A percentile compares a stretch with the other conserved stretches of the same genome.
These are phyloP conservation scores for Euphydryas editha DNA, from an alignment of 2,888 invertebrate species.

Conservation along the genomic window DNA sequence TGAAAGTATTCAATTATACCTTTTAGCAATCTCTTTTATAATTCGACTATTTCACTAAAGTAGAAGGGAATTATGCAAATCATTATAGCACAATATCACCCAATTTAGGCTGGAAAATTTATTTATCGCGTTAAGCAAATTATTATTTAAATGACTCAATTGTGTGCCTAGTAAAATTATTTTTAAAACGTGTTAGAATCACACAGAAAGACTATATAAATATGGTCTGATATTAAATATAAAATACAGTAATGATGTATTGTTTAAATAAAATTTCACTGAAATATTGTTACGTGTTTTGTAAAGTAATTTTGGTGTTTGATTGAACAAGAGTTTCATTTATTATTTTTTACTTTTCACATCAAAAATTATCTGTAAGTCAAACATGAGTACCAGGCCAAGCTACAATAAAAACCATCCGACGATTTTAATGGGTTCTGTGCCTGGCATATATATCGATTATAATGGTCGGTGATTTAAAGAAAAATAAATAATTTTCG, in stretches of 20 bases:
- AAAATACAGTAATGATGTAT: neutral
- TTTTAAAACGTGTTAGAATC: neutral
- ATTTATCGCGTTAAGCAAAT: conserved; percentile 22
- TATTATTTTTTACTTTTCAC: neutral
- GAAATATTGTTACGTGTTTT: neutral
- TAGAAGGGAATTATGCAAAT: conserved; percentile 25
- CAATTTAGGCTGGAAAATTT: conserved; percentile 27
- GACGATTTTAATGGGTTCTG: conserved; percentile 2
- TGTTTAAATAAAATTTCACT: neutral
- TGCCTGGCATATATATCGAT: neutral
- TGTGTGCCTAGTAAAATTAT: neutral
- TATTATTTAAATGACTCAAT: conserved; percentile 19
- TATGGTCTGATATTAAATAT: neutral
- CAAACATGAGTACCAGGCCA: neutral
- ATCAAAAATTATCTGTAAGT: neutral
- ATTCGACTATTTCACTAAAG: conserved; percentile 25
- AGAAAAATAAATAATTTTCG: neutral
- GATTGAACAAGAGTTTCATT: too few relatives aligned
- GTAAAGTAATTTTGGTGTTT: too few relatives aligned
- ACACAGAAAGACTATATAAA: too few relatives aligned
- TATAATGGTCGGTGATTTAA: neutral
- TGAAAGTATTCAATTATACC: conserved; percentile 7
- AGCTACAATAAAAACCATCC: neutral
- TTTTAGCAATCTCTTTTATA: conserved; percentile 2
- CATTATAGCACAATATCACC: conserved; percentile 28